phyloP scores from a whole-genome alignment of 2,888 invertebrate species.

The Drosophila limbata region DNA sequence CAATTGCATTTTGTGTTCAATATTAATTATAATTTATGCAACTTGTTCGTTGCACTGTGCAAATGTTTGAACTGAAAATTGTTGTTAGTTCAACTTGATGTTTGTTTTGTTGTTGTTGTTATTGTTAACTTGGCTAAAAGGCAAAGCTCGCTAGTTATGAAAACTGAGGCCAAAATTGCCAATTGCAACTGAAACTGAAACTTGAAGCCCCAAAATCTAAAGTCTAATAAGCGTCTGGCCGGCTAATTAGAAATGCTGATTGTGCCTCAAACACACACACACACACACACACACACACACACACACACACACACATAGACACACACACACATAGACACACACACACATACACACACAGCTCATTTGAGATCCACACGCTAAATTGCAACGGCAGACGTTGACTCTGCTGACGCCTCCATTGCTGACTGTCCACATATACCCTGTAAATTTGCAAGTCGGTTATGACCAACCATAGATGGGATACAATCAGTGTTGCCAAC shows the following conservation, averaged over 20 bases:
- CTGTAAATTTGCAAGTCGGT: neutral
- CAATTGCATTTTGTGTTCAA: constrained; percentile 46
- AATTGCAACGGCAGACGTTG: constrained; percentile 48
- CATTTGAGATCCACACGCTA: constrained; percentile 35
- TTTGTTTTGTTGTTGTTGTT: constrained; percentile 4
- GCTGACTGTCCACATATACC: constrained; percentile 13
- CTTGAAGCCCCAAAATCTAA: constrained; percentile 48
- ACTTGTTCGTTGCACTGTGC: constrained; percentile 58
- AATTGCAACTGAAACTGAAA: constrained; percentile 51
- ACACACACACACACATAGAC: constrained; percentile 15
- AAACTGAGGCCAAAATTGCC: constrained; percentile 20
- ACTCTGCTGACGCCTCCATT: constrained; percentile 28
- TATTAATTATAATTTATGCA: constrained; percentile 68
- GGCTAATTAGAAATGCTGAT: constrained; percentile 67
- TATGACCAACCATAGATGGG: neutral
- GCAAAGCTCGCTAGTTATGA: neutral
- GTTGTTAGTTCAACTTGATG: constrained; percentile 18
- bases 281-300: constrained; percentile 15
- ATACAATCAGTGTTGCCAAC: too few species aligned
- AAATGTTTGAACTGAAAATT: constrained; percentile 63
- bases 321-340: constrained; percentile 1
- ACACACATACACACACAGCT: neutral
- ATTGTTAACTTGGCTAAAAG: constrained; percentile 8
- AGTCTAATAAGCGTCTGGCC: constrained; percentile 72
- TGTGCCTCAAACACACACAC: constrained; percentile 44